Evolutionary conservation across 2,888 invertebrate species (phyloP).

Genomic region (Tholera decimalis): DNA sequence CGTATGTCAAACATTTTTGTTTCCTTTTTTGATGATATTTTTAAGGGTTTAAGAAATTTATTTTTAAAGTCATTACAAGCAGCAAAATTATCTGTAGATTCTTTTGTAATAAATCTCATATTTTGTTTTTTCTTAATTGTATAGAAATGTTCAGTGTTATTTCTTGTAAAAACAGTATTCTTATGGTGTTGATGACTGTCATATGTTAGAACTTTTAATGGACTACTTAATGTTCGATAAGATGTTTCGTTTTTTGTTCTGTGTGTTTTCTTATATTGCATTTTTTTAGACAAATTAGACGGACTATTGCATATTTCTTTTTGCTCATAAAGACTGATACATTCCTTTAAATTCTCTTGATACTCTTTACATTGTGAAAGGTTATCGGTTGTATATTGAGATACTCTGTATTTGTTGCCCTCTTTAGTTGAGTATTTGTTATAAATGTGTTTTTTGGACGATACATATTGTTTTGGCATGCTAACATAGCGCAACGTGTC

Average conservation of each 20-base stretch:
- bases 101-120: slow-evolving; percentile 68
- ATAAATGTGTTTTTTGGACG: slow-evolving; percentile 8
- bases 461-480: slow-evolving; percentile 9
- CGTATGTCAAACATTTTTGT: slow-evolving; percentile 10
- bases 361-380: slow-evolving; percentile 1
- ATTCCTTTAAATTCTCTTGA: background rate
- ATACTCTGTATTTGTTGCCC: background rate
- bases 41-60: slow-evolving; percentile 29
- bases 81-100: slow-evolving; percentile 73
- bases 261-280: background rate
- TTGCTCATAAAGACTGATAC: background rate
- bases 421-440: slow-evolving; percentile 10
- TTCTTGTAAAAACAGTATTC: slow-evolving; percentile 22
- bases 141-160: slow-evolving; percentile 7
- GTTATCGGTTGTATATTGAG: background rate
- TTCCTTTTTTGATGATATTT: slow-evolving; percentile 29
- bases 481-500: background rate
- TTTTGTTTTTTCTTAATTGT: slow-evolving; percentile 29
- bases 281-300: background rate
- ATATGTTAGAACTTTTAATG: slow-evolving; percentile 67
- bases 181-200: slow-evolving; percentile 73
- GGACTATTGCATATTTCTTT: background rate
- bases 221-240: background rate
- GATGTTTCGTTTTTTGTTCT: slow-evolving; percentile 25
- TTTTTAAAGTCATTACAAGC: slow-evolving; percentile 31